Evolutionary conservation across 2,797 vertebrate species (phyloP).

Genomic region (Etheostoma perlongum): DNA sequence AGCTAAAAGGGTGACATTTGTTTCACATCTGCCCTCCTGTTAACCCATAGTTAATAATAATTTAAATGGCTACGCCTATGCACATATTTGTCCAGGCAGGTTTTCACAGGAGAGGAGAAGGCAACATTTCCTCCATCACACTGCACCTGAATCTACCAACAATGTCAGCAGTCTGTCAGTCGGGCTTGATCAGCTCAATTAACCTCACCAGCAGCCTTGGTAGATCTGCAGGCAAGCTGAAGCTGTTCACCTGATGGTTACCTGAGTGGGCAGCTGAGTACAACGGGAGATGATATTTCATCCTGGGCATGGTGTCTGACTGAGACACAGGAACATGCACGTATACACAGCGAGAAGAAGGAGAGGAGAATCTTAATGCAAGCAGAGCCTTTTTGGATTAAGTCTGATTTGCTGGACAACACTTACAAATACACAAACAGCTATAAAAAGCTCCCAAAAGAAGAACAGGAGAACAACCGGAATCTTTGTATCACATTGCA

Average conservation of each 20-base stretch:
- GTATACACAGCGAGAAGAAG: not conserved
- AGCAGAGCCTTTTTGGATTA: slow-evolving; percentile 6
- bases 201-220: slow-evolving; percentile 23
- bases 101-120: not conserved
- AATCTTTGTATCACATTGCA: slow-evolving; percentile 68
- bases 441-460: slow-evolving; percentile 44
- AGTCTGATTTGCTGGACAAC: slow-evolving; percentile 18
- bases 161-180: slow-evolving; percentile 9
- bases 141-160: not conserved
- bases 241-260: slow-evolving; percentile 60
- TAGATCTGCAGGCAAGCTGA: slow-evolving; percentile 19
- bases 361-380: not conserved
- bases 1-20: too few relatives aligned
- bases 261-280: slow-evolving; percentile 61
- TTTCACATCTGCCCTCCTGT: not conserved
- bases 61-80: not conserved
- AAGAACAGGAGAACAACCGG: slow-evolving; percentile 6
- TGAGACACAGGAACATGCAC: slow-evolving; percentile 22
- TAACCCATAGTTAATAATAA: not conserved
- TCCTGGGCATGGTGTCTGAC: slow-evolving; percentile 57
- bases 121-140: not conserved
- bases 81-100: not conserved
- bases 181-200: slow-evolving; percentile 24
- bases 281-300: slow-evolving; percentile 73
- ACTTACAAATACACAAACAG: slow-evolving; percentile 49